phyloP scores from a whole-genome alignment of 2,797 vertebrate genomes.

The Pelochelys cantorii region DNA sequence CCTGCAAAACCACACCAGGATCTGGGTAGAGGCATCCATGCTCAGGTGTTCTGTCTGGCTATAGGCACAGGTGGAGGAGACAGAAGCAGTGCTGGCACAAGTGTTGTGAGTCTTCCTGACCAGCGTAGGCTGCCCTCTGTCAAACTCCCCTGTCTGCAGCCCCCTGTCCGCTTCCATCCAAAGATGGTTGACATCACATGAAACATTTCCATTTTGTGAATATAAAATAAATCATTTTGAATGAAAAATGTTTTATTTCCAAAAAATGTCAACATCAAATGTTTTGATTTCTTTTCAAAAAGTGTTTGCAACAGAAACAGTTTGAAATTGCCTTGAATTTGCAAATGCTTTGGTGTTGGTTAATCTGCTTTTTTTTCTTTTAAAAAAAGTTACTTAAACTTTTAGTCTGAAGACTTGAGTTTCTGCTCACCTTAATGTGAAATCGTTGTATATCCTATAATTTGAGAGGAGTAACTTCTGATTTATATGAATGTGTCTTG shows the following conservation, averaged over 20 bases:
- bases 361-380: fast-evolving
- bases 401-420: background rate
- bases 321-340: background rate
- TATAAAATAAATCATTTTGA: background rate
- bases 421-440: background rate
- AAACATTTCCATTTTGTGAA: too few species aligned
- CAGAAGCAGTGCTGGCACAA: too few species aligned
- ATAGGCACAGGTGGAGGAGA: too few species aligned
- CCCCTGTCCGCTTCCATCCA: too few species aligned
- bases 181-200: too few species aligned
- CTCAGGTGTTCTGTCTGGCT: too few species aligned
- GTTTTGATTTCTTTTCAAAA: background rate
- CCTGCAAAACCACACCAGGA: too few species aligned
- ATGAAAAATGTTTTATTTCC: background rate
- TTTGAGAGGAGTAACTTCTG: background rate
- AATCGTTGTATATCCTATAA: background rate
- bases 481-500: fast-evolving
- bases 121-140: too few species aligned
- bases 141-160: too few species aligned
- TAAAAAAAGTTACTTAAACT: background rate
- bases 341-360: background rate
- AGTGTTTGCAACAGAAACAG: background rate
- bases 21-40: too few species aligned
- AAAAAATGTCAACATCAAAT: background rate
- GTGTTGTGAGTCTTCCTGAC: too few species aligned